These are phyloP conservation scores for Lucilia sericata DNA, from an alignment of 1,140 invertebrate genomes.

Conservation along the genomic window DNA sequence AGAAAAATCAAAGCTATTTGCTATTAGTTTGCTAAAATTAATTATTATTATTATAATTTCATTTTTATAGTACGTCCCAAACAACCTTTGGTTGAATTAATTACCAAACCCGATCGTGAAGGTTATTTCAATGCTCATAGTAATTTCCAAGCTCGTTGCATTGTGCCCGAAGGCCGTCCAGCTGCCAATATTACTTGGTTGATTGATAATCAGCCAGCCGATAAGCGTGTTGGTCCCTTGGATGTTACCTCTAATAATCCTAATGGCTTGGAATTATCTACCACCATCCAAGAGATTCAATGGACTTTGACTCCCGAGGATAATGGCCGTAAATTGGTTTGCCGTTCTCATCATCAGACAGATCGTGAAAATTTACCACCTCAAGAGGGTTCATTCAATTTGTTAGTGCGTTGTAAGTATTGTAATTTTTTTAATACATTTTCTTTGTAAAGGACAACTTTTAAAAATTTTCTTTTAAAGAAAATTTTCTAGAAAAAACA, in stretches of 20 bases:
- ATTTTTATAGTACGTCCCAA: slow-evolving; percentile 72
- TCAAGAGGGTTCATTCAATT: slow-evolving; percentile 58
- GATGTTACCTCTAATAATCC: slow-evolving; percentile 67
- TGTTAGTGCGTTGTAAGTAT: slow-evolving; percentile 62
- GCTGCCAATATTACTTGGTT: slow-evolving; percentile 79
- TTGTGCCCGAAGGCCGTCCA: slow-evolving; percentile 76
- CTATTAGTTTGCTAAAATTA: not conserved
- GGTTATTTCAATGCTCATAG: slow-evolving; percentile 73
- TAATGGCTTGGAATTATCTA: slow-evolving; percentile 69
- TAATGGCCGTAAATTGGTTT: slow-evolving; percentile 74
- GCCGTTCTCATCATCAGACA: slow-evolving; percentile 74
- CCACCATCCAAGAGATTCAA: slow-evolving; percentile 75
- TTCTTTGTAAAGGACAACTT: too few relatives aligned
- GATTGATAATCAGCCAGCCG: slow-evolving; percentile 73
- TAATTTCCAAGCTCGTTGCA: slow-evolving; percentile 74
- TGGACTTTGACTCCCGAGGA: slow-evolving; percentile 74
- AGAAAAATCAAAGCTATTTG: not conserved
- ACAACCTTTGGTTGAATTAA: slow-evolving; percentile 71
- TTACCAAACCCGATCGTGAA: slow-evolving; percentile 66
- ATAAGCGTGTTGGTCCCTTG: slow-evolving; percentile 70
- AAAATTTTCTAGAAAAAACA: too few relatives aligned
- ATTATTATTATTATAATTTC: slow-evolving; percentile 31
- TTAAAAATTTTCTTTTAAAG: too few relatives aligned
- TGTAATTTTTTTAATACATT: not conserved
- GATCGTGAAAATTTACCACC: slow-evolving; percentile 61